Conservation (phyloP, 1,140 invertebrate species). For the Lordiphosa clarofinis region DNA sequence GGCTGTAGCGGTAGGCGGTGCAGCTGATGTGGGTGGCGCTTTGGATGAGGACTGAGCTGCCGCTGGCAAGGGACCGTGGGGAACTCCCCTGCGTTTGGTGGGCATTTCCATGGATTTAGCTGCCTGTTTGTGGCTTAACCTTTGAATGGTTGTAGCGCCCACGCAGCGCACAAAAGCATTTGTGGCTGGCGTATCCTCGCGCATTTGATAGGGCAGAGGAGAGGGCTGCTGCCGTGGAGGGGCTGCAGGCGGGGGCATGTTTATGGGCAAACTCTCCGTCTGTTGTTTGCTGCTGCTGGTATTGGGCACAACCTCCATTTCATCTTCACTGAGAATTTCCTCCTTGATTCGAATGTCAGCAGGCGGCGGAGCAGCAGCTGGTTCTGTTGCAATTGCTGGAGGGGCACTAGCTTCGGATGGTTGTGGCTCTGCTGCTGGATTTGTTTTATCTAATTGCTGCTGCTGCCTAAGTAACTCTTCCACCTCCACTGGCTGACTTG, state of each 20-base stretch:
- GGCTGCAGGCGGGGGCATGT: conserved; percentile 35
- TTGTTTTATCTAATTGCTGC: neutral
- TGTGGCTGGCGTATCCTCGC: conserved; percentile 8
- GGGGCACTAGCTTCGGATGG: neutral
- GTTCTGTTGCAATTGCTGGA: conserved; percentile 1
- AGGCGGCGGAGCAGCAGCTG: conserved; percentile 1
- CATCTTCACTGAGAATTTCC: conserved; percentile 56
- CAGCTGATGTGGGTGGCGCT: conserved; percentile 9
- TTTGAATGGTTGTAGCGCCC: conserved; percentile 72
- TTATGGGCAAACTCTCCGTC: neutral
- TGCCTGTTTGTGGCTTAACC: conserved; percentile 45
- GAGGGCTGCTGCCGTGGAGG: conserved; percentile 9
- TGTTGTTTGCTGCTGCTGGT: conserved; percentile 15
- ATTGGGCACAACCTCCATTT: conserved; percentile 28
- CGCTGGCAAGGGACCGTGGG: conserved; percentile 43
- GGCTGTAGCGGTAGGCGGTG: conserved; percentile 14
- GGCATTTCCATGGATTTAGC: conserved; percentile 9
- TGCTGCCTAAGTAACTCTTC: neutral
- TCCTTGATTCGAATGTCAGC: conserved; percentile 44
- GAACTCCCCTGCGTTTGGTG: conserved; percentile 38
- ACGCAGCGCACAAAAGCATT: conserved; percentile 53
- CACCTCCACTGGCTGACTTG: conserved; percentile 2
- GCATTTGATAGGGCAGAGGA: conserved; percentile 4
- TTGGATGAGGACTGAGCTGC: conserved; percentile 20
- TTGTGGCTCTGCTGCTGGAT: neutral